Evolutionary conservation across 2,888 invertebrate genomes (phyloP), one percentile per base, ranked within the genome.

Genomic region (Periphyllus acericola): DNA sequence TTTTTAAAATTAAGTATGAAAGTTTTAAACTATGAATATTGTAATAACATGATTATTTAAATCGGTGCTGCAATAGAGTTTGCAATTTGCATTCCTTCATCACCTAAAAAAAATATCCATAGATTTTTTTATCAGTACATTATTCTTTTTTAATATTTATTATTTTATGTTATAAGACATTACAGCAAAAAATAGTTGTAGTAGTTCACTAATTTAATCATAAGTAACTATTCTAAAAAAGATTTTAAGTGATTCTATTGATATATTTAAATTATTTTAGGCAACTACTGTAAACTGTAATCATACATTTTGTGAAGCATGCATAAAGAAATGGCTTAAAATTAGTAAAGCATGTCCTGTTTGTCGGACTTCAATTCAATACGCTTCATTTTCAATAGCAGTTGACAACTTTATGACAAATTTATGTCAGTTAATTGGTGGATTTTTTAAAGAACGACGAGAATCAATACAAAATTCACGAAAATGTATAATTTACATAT

Each of bases 301-400:
- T 76, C 84, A 84, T 84, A 84, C 84, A 32, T 84, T 84, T 76
- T 84, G 84, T 84, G 76, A 84, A 68, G 19, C 25, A 68, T 84
- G 84, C 32, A 84, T 84, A 17, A 66, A 46, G 25, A 84, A 84
- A 84, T 84, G 84, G 84, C 25, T 76, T 9, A 76, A 66, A 75
- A 84, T 84, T 25, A 84, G 76, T 19, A 84, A 84, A 40, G 32
- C 84, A 68, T 84, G 84, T 9, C 84, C 84, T 32, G 66, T 84
- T 68, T 84, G 84, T 32, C 84, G 84, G n/a, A 46, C 76, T 9
- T 0, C 32, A 32, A 66, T 84, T 46, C 66, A 84, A n/a, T 76
- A 68, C 32, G 32, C 32, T 84, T 46, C 76, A 46, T 76, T 66
- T 66, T 76, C 84, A 32, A 46, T 84, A 66, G 76, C 76, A 76